Evolutionary conservation across 2,888 invertebrate genomes (phyloP), one percentile per base, ranked within the genome.

Genomic region (Drosophila infuscata): DNA sequence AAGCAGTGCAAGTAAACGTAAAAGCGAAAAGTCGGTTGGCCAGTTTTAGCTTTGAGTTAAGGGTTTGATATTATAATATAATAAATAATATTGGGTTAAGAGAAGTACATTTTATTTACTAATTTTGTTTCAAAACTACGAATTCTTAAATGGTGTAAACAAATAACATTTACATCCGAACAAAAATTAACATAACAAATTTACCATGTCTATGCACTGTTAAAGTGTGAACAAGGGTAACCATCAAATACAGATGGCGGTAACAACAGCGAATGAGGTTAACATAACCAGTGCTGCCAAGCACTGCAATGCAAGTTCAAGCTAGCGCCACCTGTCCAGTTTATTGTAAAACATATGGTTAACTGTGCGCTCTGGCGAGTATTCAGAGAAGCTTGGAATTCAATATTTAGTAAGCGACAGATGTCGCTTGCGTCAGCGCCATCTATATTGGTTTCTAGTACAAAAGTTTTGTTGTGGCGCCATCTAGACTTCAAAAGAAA

Each of bases 271-370:
- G 0, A 25, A 15, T 12, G 1, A n/a, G 17, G 11, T 17, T 15
- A 20, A 36, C 41, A 15, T 43, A 2, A 29, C 20, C 8, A 62
- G 59, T 65, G 69, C 36, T 54, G 41, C 32, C 51, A 35, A 15
- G 1, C 7, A n/a, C n/a, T n/a, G n/a, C n/a, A 59, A 25, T 11
- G 35, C 8, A 38, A 17, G 17, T 38, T 43, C 9, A 3, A 1
- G 15, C 0, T 51, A 15, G 52, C 79, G 76, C 80, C 69, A 74
- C 35, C 76, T 79, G 9, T 52, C 2, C 4, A 3, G n/a, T 0
- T 6, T 0, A 30, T n/a, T 0, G 0, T 5, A 3, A 2, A n/a
- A 4, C 41, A 11, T 1, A 0, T 0, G 12, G 6, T 6, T 20
- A 1, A 2, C 5, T 0, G 7, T 15, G 7, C 33, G 9, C 52